A percentile compares a stretch with the other conserved stretches of the same genome.
These are phyloP conservation scores for Hystrix brachyura DNA, from an alignment of 2,113 vertebrate genomes.

Conservation along the genomic window DNA sequence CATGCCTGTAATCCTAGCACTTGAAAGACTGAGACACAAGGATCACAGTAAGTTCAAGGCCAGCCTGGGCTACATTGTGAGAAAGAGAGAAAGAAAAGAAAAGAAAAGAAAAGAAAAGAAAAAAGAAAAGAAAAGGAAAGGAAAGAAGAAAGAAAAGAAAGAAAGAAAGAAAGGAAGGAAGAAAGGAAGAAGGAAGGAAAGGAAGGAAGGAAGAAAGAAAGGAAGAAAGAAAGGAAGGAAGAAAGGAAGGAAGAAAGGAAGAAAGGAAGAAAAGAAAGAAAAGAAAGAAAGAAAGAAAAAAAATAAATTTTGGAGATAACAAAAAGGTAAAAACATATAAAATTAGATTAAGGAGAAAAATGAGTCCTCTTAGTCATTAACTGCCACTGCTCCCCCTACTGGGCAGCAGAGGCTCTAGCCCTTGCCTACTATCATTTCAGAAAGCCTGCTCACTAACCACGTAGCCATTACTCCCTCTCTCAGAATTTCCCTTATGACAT, in stretches of 20 bases:
- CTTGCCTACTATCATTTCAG: not conserved
- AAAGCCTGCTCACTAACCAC: not conserved
- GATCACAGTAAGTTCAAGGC: not conserved
- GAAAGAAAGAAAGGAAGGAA: not conserved
- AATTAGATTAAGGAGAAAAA: not conserved
- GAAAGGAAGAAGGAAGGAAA: not conserved
- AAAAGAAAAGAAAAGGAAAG: not conserved
- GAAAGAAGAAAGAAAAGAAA: not conserved
- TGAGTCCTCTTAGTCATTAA: not conserved
- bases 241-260: not conserved
- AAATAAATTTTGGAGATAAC: not conserved
- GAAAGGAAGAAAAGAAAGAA: not conserved
- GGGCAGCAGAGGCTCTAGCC: not conserved
- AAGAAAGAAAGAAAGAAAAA: not conserved
- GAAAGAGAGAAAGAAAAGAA: slow-evolving; percentile 24
- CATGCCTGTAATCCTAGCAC: not conserved
- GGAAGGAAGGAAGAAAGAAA: slow-evolving; percentile 27
- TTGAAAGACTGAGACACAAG: not conserved
- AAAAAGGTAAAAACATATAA: not conserved
- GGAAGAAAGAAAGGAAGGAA: not conserved
- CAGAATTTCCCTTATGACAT: not conserved
- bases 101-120: no score
- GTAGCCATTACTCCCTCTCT: not conserved
- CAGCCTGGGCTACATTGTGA: not conserved
- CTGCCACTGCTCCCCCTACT: not conserved